Evolutionary conservation across 53 echinoderm and acorn worm species (phyloP), one percentile per base, ranked within the genome.

Genomic region (Holothuria leucospilota): DNA sequence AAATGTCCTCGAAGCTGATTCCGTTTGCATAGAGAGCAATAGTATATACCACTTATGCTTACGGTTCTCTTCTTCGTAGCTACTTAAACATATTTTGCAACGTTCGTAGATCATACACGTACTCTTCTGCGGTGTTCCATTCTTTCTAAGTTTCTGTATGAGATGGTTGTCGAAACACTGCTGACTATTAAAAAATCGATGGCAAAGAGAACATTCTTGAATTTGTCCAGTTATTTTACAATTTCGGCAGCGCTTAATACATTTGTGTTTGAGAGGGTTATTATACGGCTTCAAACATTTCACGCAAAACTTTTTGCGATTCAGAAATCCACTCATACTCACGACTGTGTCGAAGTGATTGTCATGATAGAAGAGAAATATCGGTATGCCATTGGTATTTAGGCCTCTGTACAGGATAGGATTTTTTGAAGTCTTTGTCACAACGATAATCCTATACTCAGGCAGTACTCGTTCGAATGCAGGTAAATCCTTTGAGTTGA

Each of bases 251-350:
- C 68, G 38, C 38, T 80, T 52, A 21, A 25, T 18, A 51, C 90
- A 90, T 20, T 60, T 67, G 71, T 90, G 86, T 9, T 79, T 68
- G 16, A 34, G 20, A 18, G 27, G 65, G 34, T 79, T 18, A 38
- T 77, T 79, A 5, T 79, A 86, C 2, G 86, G 61, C 20, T 89
- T 89, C 51, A 85, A 24, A 62, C 92, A 92, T 16, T 66, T 29
- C 3, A 79, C 28, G 62, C 89, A 92, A 65, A 81, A 92, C 21
- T 82, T 72, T 16, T 78, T 77, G 20, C 75, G 39, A 41, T 75
- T 89, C 5, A 86, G 1, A 63, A 89, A 92, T 14, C 69, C 89
- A 0, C 80, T 56, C 82, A 92, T 86, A 16, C 75, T 75, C 0
- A 49, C 24, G 46, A 51, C 38, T 7, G 75, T 75, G 39, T 75